These are phyloP conservation scores for Ganaspis brasiliensis DNA, from an alignment of 2,888 invertebrate species.

Conservation along the genomic window DNA sequence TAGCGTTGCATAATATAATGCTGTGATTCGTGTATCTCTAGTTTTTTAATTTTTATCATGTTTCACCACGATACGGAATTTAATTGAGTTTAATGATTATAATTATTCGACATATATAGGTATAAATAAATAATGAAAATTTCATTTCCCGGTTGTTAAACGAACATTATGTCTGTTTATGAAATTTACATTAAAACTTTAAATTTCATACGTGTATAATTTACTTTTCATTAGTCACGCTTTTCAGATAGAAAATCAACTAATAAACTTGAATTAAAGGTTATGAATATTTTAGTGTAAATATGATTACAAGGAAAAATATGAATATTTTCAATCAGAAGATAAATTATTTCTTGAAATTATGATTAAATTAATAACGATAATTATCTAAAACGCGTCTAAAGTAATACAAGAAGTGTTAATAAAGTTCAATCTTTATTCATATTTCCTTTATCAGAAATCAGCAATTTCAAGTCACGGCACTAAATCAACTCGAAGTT, in stretches of 20 bases:
- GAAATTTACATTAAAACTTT: too few relatives aligned
- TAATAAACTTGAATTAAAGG: too few relatives aligned
- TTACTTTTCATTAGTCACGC: too few relatives aligned
- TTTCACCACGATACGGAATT: not conserved
- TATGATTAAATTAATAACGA: not conserved
- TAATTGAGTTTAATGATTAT: not conserved
- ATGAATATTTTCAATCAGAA: too few relatives aligned
- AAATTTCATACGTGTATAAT: too few relatives aligned
- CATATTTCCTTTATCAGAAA: slow-evolving; percentile 1
- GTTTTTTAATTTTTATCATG: slow-evolving; percentile 5
- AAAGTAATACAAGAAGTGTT: not conserved
- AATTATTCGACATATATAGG: not conserved
- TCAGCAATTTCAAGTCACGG: slow-evolving; percentile 12
- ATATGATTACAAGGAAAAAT: too few relatives aligned
- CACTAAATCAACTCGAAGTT: slow-evolving; percentile 15
- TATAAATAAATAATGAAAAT: slow-evolving; percentile 6
- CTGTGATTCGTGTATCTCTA: not conserved
- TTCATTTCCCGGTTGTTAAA: too few relatives aligned
- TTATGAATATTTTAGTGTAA: too few relatives aligned
- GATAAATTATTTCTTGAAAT: not conserved
- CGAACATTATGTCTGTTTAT: too few relatives aligned
- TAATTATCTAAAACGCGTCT: not conserved
- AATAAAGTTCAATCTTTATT: not conserved
- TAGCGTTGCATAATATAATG: slow-evolving; percentile 1
- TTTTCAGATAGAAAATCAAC: too few relatives aligned